Evolutionary conservation across 2,113 vertebrate species (phyloP).

Genomic region (Gobius niger): DNA sequence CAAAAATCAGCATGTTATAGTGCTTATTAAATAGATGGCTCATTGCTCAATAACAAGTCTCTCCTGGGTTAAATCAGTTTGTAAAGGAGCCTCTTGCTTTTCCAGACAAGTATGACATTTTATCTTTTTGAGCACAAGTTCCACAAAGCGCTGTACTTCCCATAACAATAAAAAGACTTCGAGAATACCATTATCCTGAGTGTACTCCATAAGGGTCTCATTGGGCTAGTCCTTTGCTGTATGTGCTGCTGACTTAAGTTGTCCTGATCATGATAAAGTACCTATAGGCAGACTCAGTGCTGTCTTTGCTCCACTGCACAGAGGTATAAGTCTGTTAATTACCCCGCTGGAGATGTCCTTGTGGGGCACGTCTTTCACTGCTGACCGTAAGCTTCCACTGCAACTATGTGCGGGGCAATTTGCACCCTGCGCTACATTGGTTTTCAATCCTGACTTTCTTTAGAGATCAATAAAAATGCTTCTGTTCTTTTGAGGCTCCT

Average conservation of each 20-base stretch:
- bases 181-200: background rate
- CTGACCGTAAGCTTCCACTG: constrained; percentile 1
- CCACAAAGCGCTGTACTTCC: no score
- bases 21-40: no score
- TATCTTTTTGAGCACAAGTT: no score
- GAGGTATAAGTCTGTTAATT: background rate
- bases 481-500: no score
- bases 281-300: background rate
- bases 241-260: background rate
- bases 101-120: no score
- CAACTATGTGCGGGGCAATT: background rate
- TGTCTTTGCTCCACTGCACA: constrained; percentile 1
- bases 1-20: no score
- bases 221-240: background rate
- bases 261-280: constrained; percentile 6
- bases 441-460: background rate
- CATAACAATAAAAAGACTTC: background rate
- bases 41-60: no score
- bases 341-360: constrained; percentile 4
- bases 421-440: background rate
- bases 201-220: background rate
- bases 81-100: no score
- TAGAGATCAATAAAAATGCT: no score
- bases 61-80: no score
- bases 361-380: background rate